These are phyloP conservation scores for Cygnus atratus DNA, from an alignment of 2,113 vertebrate species.

Conservation along the genomic window DNA sequence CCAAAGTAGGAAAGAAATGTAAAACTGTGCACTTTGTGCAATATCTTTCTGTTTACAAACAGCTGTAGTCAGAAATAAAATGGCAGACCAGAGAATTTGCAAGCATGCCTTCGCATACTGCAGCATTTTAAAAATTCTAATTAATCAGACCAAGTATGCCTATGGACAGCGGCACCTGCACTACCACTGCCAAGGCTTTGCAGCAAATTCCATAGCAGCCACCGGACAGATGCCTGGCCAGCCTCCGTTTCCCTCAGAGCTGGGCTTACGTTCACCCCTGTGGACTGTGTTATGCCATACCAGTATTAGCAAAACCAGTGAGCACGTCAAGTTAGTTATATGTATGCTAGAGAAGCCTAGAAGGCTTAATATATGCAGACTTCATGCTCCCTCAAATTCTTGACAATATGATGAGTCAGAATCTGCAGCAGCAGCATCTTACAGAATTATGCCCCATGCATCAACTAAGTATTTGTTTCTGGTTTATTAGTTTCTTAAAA, in stretches of 20 bases:
- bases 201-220: neutral
- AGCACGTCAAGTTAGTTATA: neutral
- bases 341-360: neutral
- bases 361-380: neutral
- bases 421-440: neutral
- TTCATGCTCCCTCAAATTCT: neutral
- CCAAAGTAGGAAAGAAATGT: neutral
- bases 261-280: neutral
- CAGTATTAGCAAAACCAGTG: neutral
- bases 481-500: constrained; percentile 61
- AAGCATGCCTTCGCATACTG: neutral
- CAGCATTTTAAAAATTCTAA: neutral
- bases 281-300: neutral
- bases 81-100: neutral
- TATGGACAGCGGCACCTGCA: neutral
- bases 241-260: neutral
- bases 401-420: neutral
- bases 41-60: neutral
- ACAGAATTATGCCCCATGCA: constrained; percentile 42
- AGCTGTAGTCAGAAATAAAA: neutral
- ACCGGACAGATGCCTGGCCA: neutral
- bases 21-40: neutral
- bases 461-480: constrained; percentile 57
- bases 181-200: neutral
- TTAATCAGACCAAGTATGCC: neutral